phyloP scores from a whole-genome alignment of 2,888 invertebrate species.

The Anoncus sp. region DNA sequence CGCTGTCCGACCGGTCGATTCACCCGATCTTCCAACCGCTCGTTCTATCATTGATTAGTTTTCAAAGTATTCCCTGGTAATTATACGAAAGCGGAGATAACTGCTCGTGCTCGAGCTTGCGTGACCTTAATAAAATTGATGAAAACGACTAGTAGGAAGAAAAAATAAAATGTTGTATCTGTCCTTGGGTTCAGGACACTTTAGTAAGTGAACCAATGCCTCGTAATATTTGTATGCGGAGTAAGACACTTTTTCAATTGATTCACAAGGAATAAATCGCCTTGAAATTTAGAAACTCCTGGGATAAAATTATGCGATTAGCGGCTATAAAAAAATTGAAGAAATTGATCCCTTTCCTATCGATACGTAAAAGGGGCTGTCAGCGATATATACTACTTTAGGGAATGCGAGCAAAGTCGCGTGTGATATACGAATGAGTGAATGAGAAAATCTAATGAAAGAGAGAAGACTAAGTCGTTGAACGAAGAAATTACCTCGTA shows the following conservation, averaged over 20 bases:
- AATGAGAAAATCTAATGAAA: constrained; percentile 25
- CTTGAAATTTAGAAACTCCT: background rate
- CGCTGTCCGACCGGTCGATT: constrained; percentile 42
- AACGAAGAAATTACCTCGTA: constrained; percentile 53
- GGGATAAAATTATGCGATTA: background rate
- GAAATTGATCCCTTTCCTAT: background rate
- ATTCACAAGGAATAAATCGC: background rate
- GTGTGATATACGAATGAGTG: constrained; percentile 8
- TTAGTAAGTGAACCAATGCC: background rate
- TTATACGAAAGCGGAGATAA: constrained; percentile 55
- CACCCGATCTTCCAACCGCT: constrained; percentile 44
- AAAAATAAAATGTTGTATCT: background rate
- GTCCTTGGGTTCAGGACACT: background rate
- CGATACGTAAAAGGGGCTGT: background rate
- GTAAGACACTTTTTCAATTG: background rate
- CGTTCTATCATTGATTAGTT: constrained; percentile 62
- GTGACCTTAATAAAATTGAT: constrained; percentile 42
- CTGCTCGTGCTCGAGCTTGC: constrained; percentile 26
- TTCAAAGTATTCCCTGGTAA: constrained; percentile 60
- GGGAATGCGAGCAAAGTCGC: background rate
- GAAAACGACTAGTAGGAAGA: constrained; percentile 11
- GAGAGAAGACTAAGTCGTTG: constrained; percentile 46
- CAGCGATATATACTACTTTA: background rate
- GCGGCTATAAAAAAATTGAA: background rate
- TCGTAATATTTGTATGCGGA: constrained; percentile 1